A percentile compares a stretch with the other conserved stretches of the same genome.
phyloP scores from a whole-genome alignment of 2,113 vertebrate species.

The Pipra filicauda region DNA sequence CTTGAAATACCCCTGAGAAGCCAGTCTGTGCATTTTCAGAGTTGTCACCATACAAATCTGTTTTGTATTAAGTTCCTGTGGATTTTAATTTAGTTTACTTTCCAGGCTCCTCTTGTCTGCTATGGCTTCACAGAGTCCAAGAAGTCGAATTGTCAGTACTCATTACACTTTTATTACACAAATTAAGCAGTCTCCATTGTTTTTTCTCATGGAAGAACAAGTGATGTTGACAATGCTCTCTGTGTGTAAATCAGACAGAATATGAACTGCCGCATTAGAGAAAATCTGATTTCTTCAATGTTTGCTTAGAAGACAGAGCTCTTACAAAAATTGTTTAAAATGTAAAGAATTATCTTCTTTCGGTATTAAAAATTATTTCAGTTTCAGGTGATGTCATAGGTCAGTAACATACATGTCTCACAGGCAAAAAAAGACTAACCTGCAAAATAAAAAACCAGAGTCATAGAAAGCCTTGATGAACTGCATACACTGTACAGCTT shows the following conservation, averaged over 20 bases:
- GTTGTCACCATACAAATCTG: neutral
- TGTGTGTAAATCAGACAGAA: neutral
- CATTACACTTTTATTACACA: neutral
- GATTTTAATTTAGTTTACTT: neutral
- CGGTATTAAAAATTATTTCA: neutral
- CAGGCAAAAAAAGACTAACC: neutral
- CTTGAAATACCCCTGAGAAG: neutral
- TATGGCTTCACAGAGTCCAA: neutral
- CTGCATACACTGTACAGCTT: neutral
- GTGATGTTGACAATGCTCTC: neutral
- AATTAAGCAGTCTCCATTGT: neutral
- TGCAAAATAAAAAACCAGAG: neutral
- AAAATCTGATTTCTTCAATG: neutral
- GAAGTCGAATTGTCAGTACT: neutral
- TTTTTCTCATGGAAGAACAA: neutral
- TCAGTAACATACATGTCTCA: neutral
- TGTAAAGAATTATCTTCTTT: neutral
- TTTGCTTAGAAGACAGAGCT: neutral
- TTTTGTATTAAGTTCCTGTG: neutral
- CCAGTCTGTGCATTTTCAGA: neutral
- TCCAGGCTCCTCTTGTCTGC: neutral
- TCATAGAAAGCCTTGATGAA: neutral
- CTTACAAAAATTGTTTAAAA: neutral
- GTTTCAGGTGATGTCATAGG: neutral
- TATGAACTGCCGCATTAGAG: neutral